Conservation (phyloP, 2,888 invertebrate species). For the Lamellibrachia satsuma region DNA sequence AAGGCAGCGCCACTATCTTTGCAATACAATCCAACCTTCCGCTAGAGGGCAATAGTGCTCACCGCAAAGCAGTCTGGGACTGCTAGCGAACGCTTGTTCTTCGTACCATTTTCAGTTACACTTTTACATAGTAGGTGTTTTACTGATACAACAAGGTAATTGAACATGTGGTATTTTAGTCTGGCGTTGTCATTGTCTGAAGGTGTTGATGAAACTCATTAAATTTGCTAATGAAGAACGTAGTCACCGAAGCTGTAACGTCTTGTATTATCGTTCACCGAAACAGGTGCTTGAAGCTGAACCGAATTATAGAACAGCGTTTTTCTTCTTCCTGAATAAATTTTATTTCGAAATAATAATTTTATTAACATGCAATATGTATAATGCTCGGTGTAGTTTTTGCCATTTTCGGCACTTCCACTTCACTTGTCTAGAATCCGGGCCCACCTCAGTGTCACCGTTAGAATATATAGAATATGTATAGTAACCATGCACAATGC, state of each 20-base stretch:
- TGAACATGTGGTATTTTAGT: not conserved
- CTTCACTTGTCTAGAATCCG: too few species aligned
- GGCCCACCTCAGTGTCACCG: too few species aligned
- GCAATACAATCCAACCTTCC: not conserved
- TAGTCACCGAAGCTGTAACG: not conserved
- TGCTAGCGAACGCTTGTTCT: not conserved
- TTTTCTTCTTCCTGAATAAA: too few species aligned
- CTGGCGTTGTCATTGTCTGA: not conserved
- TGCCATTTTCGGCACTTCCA: too few species aligned
- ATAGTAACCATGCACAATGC: too few species aligned
- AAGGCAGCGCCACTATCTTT: not conserved
- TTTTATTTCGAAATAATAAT: too few species aligned
- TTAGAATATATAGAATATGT: too few species aligned
- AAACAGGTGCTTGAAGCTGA: not conserved
- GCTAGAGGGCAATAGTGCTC: not conserved
- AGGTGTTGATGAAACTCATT: not conserved
- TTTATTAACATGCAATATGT: too few species aligned
- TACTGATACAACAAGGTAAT: not conserved
- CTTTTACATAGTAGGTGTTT: not conserved
- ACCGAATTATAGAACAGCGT: too few species aligned
- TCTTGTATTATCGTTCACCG: slow-evolving; percentile 17
- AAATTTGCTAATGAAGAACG: not conserved
- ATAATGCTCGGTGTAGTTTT: too few species aligned
- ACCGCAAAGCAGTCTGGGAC: slow-evolving; percentile 4
- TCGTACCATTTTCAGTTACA: not conserved